Percentiles rank a stretch among this genome's conserved stretches.
phyloP scores from a whole-genome alignment of 1,140 invertebrate species.

The Acromyrmex echinatior region DNA sequence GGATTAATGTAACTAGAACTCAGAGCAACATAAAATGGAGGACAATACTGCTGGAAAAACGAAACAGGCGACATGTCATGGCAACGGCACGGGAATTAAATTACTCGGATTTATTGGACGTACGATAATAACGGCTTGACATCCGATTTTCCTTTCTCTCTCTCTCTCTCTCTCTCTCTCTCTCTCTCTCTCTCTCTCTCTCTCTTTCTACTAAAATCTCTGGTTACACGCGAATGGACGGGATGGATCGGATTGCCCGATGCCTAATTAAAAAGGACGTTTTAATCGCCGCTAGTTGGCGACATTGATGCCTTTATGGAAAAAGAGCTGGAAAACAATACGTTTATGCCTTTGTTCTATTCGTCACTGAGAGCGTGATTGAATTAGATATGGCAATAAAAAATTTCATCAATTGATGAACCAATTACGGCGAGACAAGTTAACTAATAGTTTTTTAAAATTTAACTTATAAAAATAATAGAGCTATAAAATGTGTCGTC shows the following conservation, averaged over 20 bases:
- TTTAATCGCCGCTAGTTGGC: slow-evolving; percentile 50
- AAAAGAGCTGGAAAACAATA: slow-evolving; percentile 45
- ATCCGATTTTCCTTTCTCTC: not conserved
- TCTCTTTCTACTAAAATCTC: slow-evolving; percentile 58
- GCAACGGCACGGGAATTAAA: slow-evolving; percentile 62
- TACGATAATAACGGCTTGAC: slow-evolving; percentile 66
- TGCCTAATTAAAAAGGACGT: slow-evolving; percentile 65
- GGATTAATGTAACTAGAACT: slow-evolving; percentile 44
- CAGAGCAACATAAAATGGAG: slow-evolving; percentile 43
- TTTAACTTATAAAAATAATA: not conserved
- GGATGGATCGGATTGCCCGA: slow-evolving; percentile 53
- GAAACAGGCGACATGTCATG: slow-evolving; percentile 56
- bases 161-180: not conserved
- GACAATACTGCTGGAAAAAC: slow-evolving; percentile 16
- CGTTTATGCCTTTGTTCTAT: not conserved
- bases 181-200: not conserved
- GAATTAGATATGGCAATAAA: not conserved
- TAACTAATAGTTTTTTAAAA: not conserved
- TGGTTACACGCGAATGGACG: slow-evolving; percentile 67
- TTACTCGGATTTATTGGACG: slow-evolving; percentile 70
- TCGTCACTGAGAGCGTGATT: not conserved
- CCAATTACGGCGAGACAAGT: not conserved
- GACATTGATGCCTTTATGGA: slow-evolving; percentile 49
- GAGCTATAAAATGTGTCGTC: not conserved
- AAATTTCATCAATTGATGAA: not conserved